Evolutionary conservation across 1,140 invertebrate species (phyloP).

Genomic region (Psilanteris sp.): DNA sequence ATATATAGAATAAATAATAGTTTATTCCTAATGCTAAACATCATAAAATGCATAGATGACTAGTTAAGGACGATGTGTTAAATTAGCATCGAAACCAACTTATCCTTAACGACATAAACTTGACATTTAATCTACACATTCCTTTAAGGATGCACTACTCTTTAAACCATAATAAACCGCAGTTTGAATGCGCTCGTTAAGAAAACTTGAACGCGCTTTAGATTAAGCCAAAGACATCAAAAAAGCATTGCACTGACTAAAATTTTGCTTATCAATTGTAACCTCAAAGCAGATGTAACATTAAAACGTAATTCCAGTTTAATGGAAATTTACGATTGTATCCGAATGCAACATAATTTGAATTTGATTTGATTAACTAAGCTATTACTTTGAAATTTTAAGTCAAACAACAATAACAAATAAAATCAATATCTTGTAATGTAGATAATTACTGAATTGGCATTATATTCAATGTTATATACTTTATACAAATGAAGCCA

Average conservation of each 20-base stretch:
- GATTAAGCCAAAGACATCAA: conserved; percentile 21
- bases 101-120: conserved; percentile 27
- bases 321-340: conserved; percentile 30
- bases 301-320: conserved; percentile 25
- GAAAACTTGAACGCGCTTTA: conserved; percentile 13
- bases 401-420: too few species aligned
- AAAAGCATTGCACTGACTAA: conserved; percentile 16
- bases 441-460: too few species aligned
- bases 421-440: too few species aligned
- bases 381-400: too few species aligned
- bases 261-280: conserved; percentile 13
- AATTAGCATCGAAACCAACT: conserved; percentile 17
- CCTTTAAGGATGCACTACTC: conserved; percentile 7
- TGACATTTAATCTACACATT: conserved; percentile 24
- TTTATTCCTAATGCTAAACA: too few species aligned
- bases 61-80: too few species aligned
- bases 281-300: not conserved
- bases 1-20: too few species aligned
- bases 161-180: conserved; percentile 37
- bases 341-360: too few species aligned
- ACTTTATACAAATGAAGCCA: too few species aligned
- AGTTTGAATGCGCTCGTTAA: conserved; percentile 29
- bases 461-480: too few species aligned
- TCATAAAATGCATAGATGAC: too few species aligned
- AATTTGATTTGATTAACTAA: too few species aligned